A percentile compares a stretch with the other conserved stretches of the same genome.
Evolutionary conservation across 1,140 invertebrate species (phyloP).

Genomic region (Danaus melanippus): DNA sequence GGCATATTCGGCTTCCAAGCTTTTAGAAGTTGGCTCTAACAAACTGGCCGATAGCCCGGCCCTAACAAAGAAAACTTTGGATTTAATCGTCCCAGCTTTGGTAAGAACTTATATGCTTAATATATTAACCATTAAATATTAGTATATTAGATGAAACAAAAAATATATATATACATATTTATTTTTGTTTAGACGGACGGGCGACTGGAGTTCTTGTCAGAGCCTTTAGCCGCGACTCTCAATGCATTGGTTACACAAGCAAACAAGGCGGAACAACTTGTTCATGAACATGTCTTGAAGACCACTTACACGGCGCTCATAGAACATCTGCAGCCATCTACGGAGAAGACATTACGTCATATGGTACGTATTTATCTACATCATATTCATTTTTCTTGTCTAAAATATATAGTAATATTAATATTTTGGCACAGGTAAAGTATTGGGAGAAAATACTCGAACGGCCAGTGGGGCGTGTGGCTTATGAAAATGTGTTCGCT

Average conservation of each 20-base stretch:
- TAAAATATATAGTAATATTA: conserved; percentile 5
- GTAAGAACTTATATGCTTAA: conserved; percentile 31
- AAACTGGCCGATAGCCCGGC: conserved; percentile 46
- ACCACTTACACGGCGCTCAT: conserved; percentile 62
- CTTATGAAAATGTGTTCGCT: conserved; percentile 86
- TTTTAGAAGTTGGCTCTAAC: conserved; percentile 47
- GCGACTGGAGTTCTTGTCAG: conserved; percentile 76
- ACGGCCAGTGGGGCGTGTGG: conserved; percentile 82
- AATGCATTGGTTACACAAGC: conserved; percentile 69
- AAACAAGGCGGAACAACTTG: conserved; percentile 50
- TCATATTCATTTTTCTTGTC: conserved; percentile 3
- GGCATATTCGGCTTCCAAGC: conserved; percentile 55
- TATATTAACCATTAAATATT: conserved; percentile 2
- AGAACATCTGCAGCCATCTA: conserved; percentile 52
- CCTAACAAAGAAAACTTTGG: conserved; percentile 49
- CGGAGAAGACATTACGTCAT: conserved; percentile 58
- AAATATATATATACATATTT: not conserved
- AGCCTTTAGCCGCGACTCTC: conserved; percentile 73
- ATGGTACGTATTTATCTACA: conserved; percentile 43
- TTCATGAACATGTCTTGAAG: conserved; percentile 63
- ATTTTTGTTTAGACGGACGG: conserved; percentile 52
- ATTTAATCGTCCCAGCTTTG: conserved; percentile 57
- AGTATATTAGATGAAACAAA: not conserved
- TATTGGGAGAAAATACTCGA: conserved; percentile 91
- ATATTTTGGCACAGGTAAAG: conserved; percentile 57